Base-by-base conservation (phyloP, 2,113 vertebrate species). In the Ptychochromis oligacanthus region DNA sequence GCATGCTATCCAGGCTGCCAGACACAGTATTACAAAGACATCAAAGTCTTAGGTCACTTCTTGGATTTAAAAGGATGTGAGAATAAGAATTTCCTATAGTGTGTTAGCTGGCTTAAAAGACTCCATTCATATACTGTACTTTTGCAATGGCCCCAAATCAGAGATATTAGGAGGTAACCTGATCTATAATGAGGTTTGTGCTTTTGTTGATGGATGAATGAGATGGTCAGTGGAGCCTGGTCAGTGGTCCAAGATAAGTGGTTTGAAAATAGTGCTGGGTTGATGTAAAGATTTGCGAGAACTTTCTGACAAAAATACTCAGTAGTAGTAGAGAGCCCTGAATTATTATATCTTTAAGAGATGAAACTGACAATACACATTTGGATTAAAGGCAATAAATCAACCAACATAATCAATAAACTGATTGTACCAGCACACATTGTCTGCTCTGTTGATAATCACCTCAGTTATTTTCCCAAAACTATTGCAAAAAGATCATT, bases 1-100 rank as follows among this genome's bases (percentile, higher is more conserved):
- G 36, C 57, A 72, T 76, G 70, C 43, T 77, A 54, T 62, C 72
- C 61, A 78, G 70, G 20, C 87, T 77, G 80, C 78, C 87, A 78
- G 76, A 46, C 77, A 46, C 59, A n/a, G 54, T 20, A 49, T 61
- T 75, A 62, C 60, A 81, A 7, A 34, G 65, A 84, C 81, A 86
- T 84, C 49, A 89, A 86, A 78, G 77, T 34, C 74, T 87, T 26
- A 81, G 72, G 76, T 83, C 81, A 76, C 15, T 14, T 79, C 64
- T 89, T 84, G 64, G 85, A 90, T 75, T 80, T 76, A 61, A 79
- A 67, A 67, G 13, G 54, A 78, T 46, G 22, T 40, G 3, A 84
- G 64, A 84, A 84, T 77, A 54, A 81, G 55, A 72, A 75, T 82
- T 86, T 80, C 82, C 84, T 64, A 12, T 8, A 67, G 38, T 56